These are phyloP conservation scores for Acronicta alni DNA, from an alignment of 2,888 invertebrate species.

Conservation along the genomic window DNA sequence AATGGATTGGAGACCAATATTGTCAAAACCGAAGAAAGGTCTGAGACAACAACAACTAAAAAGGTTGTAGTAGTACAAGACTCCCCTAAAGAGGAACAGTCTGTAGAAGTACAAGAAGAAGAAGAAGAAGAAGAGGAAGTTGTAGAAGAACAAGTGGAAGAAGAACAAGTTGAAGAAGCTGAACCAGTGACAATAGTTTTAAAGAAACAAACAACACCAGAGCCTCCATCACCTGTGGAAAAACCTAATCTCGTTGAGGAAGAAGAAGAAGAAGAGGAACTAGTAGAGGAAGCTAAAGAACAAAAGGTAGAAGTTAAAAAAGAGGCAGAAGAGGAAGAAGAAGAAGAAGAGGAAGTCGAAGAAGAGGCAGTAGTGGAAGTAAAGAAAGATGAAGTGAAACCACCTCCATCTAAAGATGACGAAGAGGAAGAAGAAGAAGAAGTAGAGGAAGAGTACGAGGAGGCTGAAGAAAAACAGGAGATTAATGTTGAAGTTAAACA, in stretches of 20 bases:
- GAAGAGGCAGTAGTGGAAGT: conserved; percentile 33
- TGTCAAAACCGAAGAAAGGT: conserved; percentile 75
- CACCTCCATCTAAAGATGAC: conserved; percentile 19
- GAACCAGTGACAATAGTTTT: conserved; percentile 60
- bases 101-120: conserved; percentile 63
- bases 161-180: conserved; percentile 54
- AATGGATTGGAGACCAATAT: conserved; percentile 64
- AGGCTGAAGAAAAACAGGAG: conserved; percentile 33
- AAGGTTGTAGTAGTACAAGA: conserved; percentile 76
- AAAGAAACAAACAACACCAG: conserved; percentile 54
- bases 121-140: conserved; percentile 63
- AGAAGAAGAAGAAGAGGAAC: conserved; percentile 28
- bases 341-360: conserved; percentile 25
- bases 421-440: conserved; percentile 59
- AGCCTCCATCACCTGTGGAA: conserved; percentile 31
- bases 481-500: conserved; percentile 19
- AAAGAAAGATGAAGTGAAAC: conserved; percentile 26
- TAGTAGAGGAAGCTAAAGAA: conserved; percentile 27
- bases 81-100: conserved; percentile 65
- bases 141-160: too few species aligned
- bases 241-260: conserved; percentile 38
- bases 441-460: conserved; percentile 56
- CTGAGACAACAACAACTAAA: conserved; percentile 74
- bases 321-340: conserved; percentile 15
- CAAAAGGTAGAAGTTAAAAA: conserved; percentile 8